These are phyloP conservation scores for Lymantria monacha DNA, from an alignment of 2,888 invertebrate genomes.

Conservation along the genomic window DNA sequence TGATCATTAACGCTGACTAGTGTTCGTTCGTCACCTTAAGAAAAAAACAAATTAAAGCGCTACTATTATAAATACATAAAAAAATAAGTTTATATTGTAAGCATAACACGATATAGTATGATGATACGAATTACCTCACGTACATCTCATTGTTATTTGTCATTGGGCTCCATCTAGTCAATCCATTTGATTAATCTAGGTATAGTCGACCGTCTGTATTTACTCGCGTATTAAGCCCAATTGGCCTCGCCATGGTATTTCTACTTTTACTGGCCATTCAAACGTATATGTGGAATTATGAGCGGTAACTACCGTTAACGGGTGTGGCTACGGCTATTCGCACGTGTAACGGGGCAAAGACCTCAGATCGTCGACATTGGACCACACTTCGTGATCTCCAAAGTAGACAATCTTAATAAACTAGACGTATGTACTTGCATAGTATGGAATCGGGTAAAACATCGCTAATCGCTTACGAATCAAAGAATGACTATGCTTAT, in stretches of 20 bases:
- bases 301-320: conserved; percentile 59
- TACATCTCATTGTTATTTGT: conserved; percentile 8
- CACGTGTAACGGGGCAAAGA: conserved; percentile 62
- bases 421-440: conserved; percentile 5
- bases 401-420: conserved; percentile 24
- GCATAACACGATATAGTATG: neutral
- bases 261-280: conserved; percentile 29
- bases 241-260: conserved; percentile 26
- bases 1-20: too few relatives aligned
- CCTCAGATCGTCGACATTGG: conserved; percentile 40
- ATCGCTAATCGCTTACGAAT: conserved; percentile 11
- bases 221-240: conserved; percentile 19
- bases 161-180: conserved; percentile 7
- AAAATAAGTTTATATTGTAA: too few relatives aligned
- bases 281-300: conserved; percentile 44
- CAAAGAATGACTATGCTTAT: conserved; percentile 5
- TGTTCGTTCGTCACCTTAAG: too few relatives aligned
- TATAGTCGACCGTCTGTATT: conserved; percentile 10
- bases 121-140: neutral
- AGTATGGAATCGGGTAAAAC: conserved; percentile 19
- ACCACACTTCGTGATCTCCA: conserved; percentile 36
- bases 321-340: conserved; percentile 55
- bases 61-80: too few relatives aligned
- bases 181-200: conserved; percentile 19
- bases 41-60: too few relatives aligned